Evolutionary conservation across 2,113 vertebrate genomes (phyloP), one percentile per base, ranked within the genome.

Genomic region (Neomonachus schauinslandi): DNA sequence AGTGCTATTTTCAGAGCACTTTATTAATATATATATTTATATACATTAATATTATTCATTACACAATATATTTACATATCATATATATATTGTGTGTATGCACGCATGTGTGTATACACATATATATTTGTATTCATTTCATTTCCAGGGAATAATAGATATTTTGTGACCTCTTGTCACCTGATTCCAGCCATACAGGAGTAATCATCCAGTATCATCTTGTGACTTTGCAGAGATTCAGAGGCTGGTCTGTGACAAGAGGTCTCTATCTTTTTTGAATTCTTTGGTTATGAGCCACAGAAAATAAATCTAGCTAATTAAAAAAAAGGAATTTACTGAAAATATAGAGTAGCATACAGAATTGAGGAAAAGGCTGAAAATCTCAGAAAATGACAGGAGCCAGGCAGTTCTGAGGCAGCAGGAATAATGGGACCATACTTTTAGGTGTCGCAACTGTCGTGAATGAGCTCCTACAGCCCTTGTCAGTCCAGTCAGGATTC

Each of bases 131-230:
- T 31, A 46, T 89, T 95, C 53, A 57, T 65, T 93, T 95, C 13
- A n/a, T 91, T 93, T 89, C 79, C 59, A 67, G 26, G 49, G 55
- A 95, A 18, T 65, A 93, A 16, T 6, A 71, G n/a, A 24, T 46
- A 76, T 19, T 77, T 94, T 83, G 33, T 89, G 72, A 28, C 39
- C 24, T 92, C 80, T 87, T 86, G 80, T 39, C 61, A 18, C 19
- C 67, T 92, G 36, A 49, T 39, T 89, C 72, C 39, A 61, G 67
- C 49, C 46, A 91, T 55, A 49, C 15, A 26, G 24, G 2, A 16
- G 26, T 19, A 10, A 36, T 67, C 28, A 74, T 63, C 19, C 18
- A 19, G 9, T 21, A 61, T 74, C 13, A 53, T 55, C 72, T 77
- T 77, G 28, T 89, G 67, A 89, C 83, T 94, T 77, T 74, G 49